Base-by-base conservation (phyloP, 2,797 vertebrate genomes). In the Toxotes lorentzi region DNA sequence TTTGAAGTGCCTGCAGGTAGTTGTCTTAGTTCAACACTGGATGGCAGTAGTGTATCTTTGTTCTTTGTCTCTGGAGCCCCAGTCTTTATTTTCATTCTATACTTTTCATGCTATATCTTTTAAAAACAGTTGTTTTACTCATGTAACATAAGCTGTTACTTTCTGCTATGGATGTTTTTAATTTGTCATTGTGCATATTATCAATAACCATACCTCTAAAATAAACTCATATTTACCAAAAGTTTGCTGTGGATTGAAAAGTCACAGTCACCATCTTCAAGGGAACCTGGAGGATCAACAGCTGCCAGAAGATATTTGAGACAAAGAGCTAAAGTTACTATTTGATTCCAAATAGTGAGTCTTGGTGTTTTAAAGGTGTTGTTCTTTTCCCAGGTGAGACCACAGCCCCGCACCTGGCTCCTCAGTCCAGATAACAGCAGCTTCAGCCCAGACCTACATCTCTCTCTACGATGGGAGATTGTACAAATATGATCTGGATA, bases 1-100 rank as follows among this genome's bases (percentile, higher is more conserved):
- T 73, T 70, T 74, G 60, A 60, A 24, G 43, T 68, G 59, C 34
- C 3, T 69, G 69, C 43, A 27, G 58, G 84, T 59, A 88, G 79
- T 91, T 21, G 62, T 48, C 7, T 0, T 21, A 9, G 16, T 43
- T 57, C 21, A 73, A 73, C 95, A 93, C 92, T 81, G 92, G 95
- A 84, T 91, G 95, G 94, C 94, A 93, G 92, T 90, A 85, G 86
- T 75, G 90, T 54, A 89, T 86, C 77, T 89, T 81, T 75, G 45
- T 77, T 84, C 14, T 75, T 50, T 34, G 24, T 60, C 11, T 45
- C 45, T 62, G 24, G 21, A 45, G 38, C 16, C 40, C 50, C 14
- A 30, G 13, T 9, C 72, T 76, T 69, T n/a, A 30, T 45, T 53
- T 68, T 53, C 30, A 41, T 35, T 48, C n/a, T 58, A 56, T 23